Evolutionary conservation across 2,797 vertebrate genomes (phyloP).

Genomic region (Jordanella pulchra): DNA sequence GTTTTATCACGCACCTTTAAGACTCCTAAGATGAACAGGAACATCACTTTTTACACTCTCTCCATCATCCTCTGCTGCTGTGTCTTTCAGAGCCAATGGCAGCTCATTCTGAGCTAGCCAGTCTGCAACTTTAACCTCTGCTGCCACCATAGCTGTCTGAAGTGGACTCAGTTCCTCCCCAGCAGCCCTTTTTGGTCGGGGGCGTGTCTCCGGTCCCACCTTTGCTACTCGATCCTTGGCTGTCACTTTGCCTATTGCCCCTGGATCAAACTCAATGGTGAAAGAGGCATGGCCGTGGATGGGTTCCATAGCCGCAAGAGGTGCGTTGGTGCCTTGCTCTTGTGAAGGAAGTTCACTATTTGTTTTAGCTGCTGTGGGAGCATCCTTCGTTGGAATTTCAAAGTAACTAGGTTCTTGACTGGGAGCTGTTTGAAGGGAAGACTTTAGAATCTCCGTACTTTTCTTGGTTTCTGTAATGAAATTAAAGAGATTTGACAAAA

Average conservation of each 20-base stretch:
- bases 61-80: constrained; percentile 87
- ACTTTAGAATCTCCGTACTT: constrained; percentile 74
- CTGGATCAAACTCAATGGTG: constrained; percentile 95
- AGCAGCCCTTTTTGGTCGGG: constrained; percentile 84
- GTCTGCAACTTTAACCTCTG: constrained; percentile 95
- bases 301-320: constrained; percentile 66
- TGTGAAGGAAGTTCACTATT: constrained; percentile 82
- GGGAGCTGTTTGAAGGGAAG: constrained; percentile 75
- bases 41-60: constrained; percentile 97
- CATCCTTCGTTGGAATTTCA: constrained; percentile 94
- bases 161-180: constrained; percentile 91
- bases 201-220: constrained; percentile 85
- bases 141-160: constrained; percentile 93
- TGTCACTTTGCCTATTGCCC: constrained; percentile 85
- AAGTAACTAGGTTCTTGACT: constrained; percentile 94
- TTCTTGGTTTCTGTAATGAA: constrained; percentile 71
- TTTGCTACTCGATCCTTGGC: constrained; percentile 91
- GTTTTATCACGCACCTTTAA: constrained; percentile 84
- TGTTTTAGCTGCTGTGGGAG: constrained; percentile 72
- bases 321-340: constrained; percentile 79
- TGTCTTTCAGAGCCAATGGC: constrained; percentile 88
- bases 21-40: constrained; percentile 91
- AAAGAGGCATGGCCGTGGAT: constrained; percentile 90
- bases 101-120: constrained; percentile 98
- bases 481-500: background rate